Percentiles rank a stretch among this genome's conserved stretches.
Conservation (phyloP, 2,113 vertebrate species). For the Phocoena phocoena region DNA sequence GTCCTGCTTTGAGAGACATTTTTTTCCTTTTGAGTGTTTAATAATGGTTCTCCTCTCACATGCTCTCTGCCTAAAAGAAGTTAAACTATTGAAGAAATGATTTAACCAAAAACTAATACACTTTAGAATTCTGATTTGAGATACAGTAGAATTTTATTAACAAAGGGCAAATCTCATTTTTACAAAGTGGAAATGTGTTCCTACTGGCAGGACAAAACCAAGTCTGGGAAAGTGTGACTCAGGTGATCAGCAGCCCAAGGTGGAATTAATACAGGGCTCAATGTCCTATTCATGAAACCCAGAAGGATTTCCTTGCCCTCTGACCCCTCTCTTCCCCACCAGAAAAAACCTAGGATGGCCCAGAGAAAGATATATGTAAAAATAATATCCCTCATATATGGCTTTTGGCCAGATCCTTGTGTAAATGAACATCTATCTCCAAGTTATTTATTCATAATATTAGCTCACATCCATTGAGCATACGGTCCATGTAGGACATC, state of each 20-base stretch:
- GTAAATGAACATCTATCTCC: background rate
- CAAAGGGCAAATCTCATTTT: conserved; percentile 57
- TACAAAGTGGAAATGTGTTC: conserved; percentile 45
- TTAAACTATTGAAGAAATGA: conserved; percentile 69
- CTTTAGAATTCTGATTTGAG: conserved; percentile 79
- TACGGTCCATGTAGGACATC: background rate
- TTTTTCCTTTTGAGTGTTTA: conserved; percentile 74
- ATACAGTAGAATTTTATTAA: conserved; percentile 76
- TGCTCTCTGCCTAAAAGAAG: conserved; percentile 73
- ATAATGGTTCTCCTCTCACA: conserved; percentile 66
- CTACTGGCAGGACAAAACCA: conserved; percentile 46
- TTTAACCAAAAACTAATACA: conserved; percentile 61
- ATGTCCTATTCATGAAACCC: background rate
- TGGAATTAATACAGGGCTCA: background rate
- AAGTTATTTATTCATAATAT: background rate
- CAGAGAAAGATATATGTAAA: background rate
- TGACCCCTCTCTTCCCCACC: background rate
- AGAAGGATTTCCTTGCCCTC: background rate
- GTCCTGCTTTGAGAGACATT: conserved; percentile 72
- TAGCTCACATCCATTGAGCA: background rate
- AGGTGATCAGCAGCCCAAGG: background rate
- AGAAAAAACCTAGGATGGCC: background rate
- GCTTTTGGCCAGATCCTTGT: background rate
- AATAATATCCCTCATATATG: background rate
- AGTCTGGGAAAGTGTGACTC: background rate